phyloP scores from a whole-genome alignment of 2,797 vertebrate genomes.

The Coranthus polyacanthus region DNA sequence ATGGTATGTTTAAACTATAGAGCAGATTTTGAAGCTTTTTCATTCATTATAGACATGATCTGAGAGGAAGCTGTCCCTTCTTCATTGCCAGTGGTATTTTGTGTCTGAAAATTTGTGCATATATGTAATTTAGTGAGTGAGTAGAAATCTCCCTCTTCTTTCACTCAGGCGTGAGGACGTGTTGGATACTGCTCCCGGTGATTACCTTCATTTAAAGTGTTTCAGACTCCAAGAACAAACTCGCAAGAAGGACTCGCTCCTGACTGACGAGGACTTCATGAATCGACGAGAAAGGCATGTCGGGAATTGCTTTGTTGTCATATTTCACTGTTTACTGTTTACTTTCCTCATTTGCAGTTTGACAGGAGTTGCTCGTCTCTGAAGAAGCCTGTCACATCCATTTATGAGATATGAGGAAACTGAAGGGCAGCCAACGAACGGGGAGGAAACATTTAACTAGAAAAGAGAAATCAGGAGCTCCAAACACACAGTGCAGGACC shows the following conservation, averaged over 20 bases:
- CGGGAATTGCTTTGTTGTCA: conserved; percentile 45
- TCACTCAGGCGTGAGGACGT: neutral
- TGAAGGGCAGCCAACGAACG: conserved; percentile 22
- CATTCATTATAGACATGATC: too few relatives aligned
- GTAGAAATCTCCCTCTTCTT: neutral
- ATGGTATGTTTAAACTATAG: too few relatives aligned
- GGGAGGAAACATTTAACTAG: conserved; percentile 24
- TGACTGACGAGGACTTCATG: conserved; percentile 44
- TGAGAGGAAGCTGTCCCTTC: too few relatives aligned
- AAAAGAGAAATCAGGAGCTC: neutral
- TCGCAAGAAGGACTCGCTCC: conserved; percentile 7
- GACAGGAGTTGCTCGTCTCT: conserved; percentile 57
- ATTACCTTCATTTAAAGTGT: too few relatives aligned
- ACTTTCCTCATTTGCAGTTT: conserved; percentile 50
- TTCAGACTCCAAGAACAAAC: conserved; percentile 19
- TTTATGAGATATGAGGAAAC: conserved; percentile 26
- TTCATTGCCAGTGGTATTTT: too few relatives aligned
- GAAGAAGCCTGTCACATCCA: conserved; percentile 43
- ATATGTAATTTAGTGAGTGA: neutral
- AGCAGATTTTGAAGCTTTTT: too few relatives aligned
- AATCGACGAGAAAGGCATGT: neutral
- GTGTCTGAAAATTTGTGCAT: neutral
- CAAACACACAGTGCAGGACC: neutral
- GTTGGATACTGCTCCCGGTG: neutral
- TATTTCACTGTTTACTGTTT: conserved; percentile 53